These are phyloP conservation scores for Takifugu rubripes DNA, from an alignment of 2,797 vertebrate genomes.

Conservation along the genomic window DNA sequence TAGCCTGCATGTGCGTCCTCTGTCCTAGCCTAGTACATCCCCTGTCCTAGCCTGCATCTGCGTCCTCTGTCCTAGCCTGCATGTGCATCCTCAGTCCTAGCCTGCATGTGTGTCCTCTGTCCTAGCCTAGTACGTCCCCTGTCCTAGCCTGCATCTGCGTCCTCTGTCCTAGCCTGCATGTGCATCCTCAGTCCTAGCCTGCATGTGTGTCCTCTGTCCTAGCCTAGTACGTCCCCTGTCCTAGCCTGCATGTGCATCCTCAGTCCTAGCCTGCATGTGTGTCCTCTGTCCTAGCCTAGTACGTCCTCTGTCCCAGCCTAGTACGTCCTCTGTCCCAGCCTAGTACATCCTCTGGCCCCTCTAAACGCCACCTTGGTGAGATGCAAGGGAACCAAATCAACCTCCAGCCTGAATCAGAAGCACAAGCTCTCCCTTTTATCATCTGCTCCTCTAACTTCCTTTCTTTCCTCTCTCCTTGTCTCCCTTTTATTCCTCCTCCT, in stretches of 20 bases:
- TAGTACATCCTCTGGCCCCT: constrained; percentile 37
- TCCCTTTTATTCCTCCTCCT: too few species aligned
- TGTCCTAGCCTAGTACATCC: too few species aligned
- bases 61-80: constrained; percentile 14
- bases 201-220: too few species aligned
- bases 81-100: constrained; percentile 32
- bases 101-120: constrained; percentile 28
- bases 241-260: too few species aligned
- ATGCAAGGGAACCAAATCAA: constrained; percentile 10
- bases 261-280: too few species aligned
- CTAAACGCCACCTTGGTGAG: constrained; percentile 52
- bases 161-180: too few species aligned
- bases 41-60: too few species aligned
- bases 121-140: constrained; percentile 17
- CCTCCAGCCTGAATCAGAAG: constrained; percentile 12
- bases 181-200: too few species aligned
- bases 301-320: constrained; percentile 23
- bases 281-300: constrained; percentile 19
- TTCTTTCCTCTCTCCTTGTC: constrained; percentile 2
- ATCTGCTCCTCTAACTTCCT: constrained; percentile 18
- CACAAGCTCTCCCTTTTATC: constrained; percentile 1
- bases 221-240: too few species aligned
- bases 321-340: constrained; percentile 26
- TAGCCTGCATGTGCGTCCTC: too few species aligned
- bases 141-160: constrained; percentile 1